Evolutionary conservation across 2,797 vertebrate genomes (phyloP).

Genomic region (Pelochelys cantorii): DNA sequence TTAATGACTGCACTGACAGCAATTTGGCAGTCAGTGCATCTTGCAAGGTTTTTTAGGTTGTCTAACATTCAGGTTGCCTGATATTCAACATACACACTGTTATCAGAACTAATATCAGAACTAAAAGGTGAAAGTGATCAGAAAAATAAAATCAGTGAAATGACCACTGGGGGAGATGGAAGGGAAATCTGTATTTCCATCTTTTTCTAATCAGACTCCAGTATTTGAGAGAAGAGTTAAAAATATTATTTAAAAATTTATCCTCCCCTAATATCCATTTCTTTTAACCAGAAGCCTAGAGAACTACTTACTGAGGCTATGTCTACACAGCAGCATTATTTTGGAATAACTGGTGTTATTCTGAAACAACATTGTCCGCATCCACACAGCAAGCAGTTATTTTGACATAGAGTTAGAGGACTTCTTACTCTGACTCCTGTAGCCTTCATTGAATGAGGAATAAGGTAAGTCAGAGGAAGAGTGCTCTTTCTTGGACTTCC

Average conservation of each 20-base stretch:
- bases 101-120: neutral
- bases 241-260: neutral
- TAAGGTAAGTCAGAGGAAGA: no score
- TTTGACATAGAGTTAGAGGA: no score
- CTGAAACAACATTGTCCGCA: no score
- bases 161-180: no score
- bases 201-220: neutral
- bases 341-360: no score
- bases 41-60: neutral
- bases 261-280: neutral
- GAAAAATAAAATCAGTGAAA: neutral
- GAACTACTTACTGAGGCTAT: neutral
- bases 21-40: neutral
- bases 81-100: rapidly evolving
- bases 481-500: no score
- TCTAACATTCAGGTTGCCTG: neutral
- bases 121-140: neutral
- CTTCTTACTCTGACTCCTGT: no score
- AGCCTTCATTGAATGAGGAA: no score
- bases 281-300: neutral
- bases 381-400: no score
- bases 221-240: neutral
- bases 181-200: neutral
- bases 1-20: neutral
- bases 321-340: no score